Base-by-base conservation (phyloP, 2,113 vertebrate genomes). In the Orcinus orca region DNA sequence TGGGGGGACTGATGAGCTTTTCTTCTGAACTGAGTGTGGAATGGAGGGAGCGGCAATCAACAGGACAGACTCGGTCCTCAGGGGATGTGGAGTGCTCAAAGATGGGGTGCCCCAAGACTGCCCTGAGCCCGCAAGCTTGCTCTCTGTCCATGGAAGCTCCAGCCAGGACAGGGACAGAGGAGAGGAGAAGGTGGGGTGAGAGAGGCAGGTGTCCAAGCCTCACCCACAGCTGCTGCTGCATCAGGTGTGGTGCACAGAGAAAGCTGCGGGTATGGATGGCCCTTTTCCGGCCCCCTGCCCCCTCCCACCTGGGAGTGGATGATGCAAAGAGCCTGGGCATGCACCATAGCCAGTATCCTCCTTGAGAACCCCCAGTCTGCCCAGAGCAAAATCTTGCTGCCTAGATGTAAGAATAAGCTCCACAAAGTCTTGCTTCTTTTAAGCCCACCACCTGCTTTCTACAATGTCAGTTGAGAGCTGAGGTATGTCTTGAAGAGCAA, bases 331-430 rank as follows among this genome's bases (percentile, higher is more conserved):
- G 14, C 29, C n/a, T 33, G 11, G 31, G 31, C 21, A 9, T 5
- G 4, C 0, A 0, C 26, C 73, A 29, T 10, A 31, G 47, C 11
- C 1, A 38, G 47, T n/a, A 11, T 0, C 15, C 14, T 89, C 65
- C 89, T 53, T 80, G 71, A 41, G 29, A 44, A 58, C 2, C 1
- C 26, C 3, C 47, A 50, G 4, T 6, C 91, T 80, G 10, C 25
- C 50, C 68, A 79, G 44, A 89, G 58, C 53, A 53, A n/a, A 50
- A 0, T 0, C 38, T 71, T 36, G 2, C 88, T 68, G n/a, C 53
- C 58, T 36, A 1, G 0, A 18, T n/a, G 23, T 31, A 15, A 55
- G 53, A 62, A 70, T 44, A 41, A 55, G 29, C 15, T 55, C 47
- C 13, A 20, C 4, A 2, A 38, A 2, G 2, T 50, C 31, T 79